These are phyloP conservation scores for Gavia stellata DNA, from an alignment of 2,113 vertebrate genomes.

Conservation along the genomic window DNA sequence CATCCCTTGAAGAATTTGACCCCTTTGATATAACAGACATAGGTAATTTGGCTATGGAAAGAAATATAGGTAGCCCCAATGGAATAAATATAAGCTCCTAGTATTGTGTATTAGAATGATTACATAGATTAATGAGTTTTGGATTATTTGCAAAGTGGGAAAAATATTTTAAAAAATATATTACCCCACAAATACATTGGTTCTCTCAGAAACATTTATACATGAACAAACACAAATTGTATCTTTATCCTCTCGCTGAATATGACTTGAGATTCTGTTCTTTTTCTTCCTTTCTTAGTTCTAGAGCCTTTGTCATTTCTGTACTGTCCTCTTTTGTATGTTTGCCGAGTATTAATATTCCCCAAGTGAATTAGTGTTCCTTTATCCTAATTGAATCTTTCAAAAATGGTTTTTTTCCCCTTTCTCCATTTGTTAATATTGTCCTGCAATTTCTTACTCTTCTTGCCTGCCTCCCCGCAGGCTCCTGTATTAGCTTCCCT, in stretches of 20 bases:
- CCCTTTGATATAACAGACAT: background rate
- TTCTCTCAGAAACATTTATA: background rate
- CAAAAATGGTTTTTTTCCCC: background rate
- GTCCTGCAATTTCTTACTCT: background rate
- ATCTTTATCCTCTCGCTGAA: background rate
- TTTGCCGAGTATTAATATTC: background rate
- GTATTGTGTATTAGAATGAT: background rate
- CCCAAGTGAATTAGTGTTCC: background rate
- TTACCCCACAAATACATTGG: background rate
- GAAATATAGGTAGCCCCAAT: background rate
- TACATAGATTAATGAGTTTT: background rate
- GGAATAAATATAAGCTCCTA: background rate
- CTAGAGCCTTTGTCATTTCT: background rate
- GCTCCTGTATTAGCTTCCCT: background rate
- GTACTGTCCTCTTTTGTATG: background rate
- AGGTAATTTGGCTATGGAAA: background rate
- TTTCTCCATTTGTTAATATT: background rate
- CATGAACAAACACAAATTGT: background rate
- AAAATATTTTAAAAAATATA: background rate
- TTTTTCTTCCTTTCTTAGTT: background rate
- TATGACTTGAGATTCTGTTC: background rate
- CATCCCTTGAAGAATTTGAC: background rate
- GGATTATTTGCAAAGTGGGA: background rate
- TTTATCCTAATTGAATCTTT: slow-evolving; percentile 12
- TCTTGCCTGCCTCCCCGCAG: background rate